Evolutionary conservation across 1,140 invertebrate genomes (phyloP).

Genomic region (Ladona fulva): DNA sequence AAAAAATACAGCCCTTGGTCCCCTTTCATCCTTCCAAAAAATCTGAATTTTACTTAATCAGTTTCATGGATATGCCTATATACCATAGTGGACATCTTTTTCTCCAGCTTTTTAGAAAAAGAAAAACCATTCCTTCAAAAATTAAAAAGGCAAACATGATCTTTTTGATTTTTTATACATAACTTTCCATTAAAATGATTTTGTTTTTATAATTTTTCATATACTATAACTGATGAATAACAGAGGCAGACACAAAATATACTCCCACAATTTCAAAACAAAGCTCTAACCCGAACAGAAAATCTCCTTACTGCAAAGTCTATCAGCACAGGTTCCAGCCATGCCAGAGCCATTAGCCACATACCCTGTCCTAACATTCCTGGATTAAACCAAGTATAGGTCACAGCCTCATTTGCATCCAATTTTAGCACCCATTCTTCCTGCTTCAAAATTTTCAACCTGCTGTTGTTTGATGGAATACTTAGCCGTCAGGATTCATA

Average conservation of each 20-base stretch:
- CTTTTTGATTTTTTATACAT: neutral
- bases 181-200: neutral
- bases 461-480: neutral
- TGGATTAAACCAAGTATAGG: neutral
- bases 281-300: neutral
- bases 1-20: neutral
- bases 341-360: neutral
- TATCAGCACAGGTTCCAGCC: neutral
- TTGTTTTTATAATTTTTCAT: too few relatives aligned
- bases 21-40: neutral
- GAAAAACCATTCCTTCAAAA: neutral
- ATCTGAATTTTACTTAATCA: neutral
- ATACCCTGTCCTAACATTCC: neutral
- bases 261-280: neutral
- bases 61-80: neutral
- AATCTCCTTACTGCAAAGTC: neutral
- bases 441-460: neutral
- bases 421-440: neutral
- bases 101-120: neutral
- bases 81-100: neutral
- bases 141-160: neutral
- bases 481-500: slow-evolving; percentile 65
- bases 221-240: too few relatives aligned
- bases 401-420: neutral
- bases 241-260: too few relatives aligned